Conservation (phyloP, 2,113 vertebrate genomes). For the Amazona guildingii region DNA sequence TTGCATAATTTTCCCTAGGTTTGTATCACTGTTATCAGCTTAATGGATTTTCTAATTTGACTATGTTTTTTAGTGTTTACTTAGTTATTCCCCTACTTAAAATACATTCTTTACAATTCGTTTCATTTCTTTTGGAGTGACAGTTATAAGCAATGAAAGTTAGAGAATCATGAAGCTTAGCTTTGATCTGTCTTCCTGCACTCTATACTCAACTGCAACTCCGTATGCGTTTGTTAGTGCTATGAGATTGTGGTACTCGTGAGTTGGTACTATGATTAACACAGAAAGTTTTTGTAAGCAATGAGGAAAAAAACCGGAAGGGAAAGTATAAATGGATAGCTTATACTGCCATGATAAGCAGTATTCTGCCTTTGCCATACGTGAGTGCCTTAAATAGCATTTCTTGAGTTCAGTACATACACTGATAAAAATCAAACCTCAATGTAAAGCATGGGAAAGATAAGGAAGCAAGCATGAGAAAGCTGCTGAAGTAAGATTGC, state of each 20-base stretch:
- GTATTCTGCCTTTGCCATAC: background rate
- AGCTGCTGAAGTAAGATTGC: background rate
- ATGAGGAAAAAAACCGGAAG: background rate
- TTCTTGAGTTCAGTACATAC: background rate
- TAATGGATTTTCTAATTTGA: conserved; percentile 27
- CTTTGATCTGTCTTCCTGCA: conserved; percentile 10
- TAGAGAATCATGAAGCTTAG: background rate
- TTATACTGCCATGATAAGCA: background rate
- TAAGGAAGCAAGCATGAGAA: background rate
- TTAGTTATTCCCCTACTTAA: conserved; percentile 3
- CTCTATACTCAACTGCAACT: background rate
- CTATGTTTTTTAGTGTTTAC: background rate
- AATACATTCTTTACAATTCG: background rate
- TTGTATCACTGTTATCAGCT: background rate
- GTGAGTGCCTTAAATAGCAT: background rate
- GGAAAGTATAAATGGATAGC: background rate
- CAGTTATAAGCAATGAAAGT: background rate
- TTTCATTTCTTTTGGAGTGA: background rate
- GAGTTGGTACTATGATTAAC: background rate
- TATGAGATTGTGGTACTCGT: background rate
- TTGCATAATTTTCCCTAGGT: conserved; percentile 20
- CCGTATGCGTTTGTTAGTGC: background rate
- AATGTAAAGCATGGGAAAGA: background rate
- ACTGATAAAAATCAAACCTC: background rate
- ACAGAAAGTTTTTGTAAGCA: background rate